Conservation (phyloP, 2,888 invertebrate species). For the Eilema caniola region DNA sequence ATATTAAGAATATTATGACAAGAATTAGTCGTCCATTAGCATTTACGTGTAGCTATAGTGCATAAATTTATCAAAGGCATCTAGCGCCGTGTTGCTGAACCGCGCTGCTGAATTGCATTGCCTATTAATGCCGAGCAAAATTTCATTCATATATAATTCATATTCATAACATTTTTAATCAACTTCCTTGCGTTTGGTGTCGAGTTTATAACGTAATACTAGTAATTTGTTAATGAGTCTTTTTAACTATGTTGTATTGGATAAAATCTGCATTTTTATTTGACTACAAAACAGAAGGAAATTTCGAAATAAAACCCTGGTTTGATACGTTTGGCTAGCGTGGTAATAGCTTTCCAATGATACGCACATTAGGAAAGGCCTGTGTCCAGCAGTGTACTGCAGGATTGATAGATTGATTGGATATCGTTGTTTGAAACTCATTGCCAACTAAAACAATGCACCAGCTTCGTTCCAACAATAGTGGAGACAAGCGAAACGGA, state of each 20-base stretch:
- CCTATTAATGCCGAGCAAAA: slow-evolving; percentile 13
- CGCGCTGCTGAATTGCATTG: slow-evolving; percentile 14
- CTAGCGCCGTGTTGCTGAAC: background rate
- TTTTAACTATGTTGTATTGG: background rate
- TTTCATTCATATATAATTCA: slow-evolving; percentile 20
- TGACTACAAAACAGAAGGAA: background rate
- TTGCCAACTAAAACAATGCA: too few species aligned
- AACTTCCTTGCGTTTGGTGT: slow-evolving; percentile 8
- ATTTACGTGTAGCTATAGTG: background rate
- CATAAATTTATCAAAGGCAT: slow-evolving; percentile 1
- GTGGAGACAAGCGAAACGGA: too few species aligned
- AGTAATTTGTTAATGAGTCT: background rate
- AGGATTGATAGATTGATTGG: too few species aligned
- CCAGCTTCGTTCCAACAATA: too few species aligned
- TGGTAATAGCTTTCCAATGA: too few species aligned
- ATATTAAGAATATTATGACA: background rate
- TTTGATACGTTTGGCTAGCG: too few species aligned
- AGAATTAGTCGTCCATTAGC: background rate
- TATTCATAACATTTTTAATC: slow-evolving; percentile 23
- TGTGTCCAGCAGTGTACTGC: too few species aligned
- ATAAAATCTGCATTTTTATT: background rate
- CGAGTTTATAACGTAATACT: background rate
- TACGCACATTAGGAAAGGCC: too few species aligned
- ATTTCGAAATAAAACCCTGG: background rate
- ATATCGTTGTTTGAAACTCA: too few species aligned